A percentile compares a stretch with the other conserved stretches of the same genome.
Evolutionary conservation across 2,797 vertebrate species (phyloP).

Genomic region (Prunella strophiata): DNA sequence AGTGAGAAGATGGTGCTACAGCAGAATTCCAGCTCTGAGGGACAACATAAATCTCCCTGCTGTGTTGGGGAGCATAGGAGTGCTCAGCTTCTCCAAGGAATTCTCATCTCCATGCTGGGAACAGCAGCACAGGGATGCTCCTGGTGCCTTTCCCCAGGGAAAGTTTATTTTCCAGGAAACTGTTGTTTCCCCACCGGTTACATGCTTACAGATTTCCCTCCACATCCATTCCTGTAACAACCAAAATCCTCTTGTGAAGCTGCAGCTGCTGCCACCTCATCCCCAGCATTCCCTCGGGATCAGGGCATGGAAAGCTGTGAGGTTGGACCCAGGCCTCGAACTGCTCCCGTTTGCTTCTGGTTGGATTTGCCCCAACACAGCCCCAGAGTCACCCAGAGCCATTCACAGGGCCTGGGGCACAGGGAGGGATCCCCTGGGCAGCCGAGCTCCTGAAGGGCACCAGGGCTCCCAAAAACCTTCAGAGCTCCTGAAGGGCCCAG

Average conservation of each 20-base stretch:
- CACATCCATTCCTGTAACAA: background rate
- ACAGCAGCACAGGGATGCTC: background rate
- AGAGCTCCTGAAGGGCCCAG: too few species aligned
- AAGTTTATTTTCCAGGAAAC: background rate
- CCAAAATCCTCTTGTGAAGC: background rate
- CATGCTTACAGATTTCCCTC: background rate
- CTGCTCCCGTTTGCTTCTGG: rapidly evolving
- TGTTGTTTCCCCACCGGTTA: background rate
- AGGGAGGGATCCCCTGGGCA: background rate
- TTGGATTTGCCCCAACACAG: background rate
- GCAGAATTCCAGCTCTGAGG: background rate
- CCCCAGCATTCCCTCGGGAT: background rate
- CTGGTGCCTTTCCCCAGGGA: background rate
- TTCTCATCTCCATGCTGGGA: background rate
- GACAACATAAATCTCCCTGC: background rate
- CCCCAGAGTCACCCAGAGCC: background rate
- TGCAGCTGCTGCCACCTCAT: background rate
- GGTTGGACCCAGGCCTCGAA: background rate
- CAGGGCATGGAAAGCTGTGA: background rate
- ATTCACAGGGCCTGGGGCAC: rapidly evolving
- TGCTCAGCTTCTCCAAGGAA: background rate
- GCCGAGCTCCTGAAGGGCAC: too few species aligned
- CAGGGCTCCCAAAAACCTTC: too few species aligned
- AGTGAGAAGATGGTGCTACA: rapidly evolving
- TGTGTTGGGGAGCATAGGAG: background rate